Conservation (phyloP, 2,113 vertebrate species). For the Oceanodroma tethys region DNA sequence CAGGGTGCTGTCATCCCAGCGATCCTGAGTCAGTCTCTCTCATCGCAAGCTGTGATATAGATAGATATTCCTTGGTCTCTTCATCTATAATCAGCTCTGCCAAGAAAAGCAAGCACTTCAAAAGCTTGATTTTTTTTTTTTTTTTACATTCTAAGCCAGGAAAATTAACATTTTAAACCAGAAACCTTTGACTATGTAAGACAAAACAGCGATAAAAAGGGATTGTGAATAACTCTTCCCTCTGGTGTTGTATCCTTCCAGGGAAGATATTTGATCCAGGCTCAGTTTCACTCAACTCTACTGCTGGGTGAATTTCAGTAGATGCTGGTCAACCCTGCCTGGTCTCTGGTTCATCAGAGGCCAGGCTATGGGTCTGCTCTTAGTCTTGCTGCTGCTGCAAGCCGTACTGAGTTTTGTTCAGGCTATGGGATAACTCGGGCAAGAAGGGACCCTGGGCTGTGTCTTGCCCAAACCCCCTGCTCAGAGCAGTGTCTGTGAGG, state of each 20-base stretch:
- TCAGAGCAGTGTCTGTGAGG: neutral
- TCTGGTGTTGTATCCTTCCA: rapidly evolving
- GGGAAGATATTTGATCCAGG: neutral
- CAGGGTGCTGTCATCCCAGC: neutral
- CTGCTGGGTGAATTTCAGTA: neutral
- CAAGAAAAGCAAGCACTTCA: neutral
- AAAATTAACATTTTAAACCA: neutral
- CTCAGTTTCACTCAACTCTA: too few relatives aligned
- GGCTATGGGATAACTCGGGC: rapidly evolving
- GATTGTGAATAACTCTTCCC: neutral
- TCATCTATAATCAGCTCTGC: neutral
- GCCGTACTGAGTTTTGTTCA: rapidly evolving
- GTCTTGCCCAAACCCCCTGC: rapidly evolving
- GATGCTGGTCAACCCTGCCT: neutral
- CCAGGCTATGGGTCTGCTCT: rapidly evolving
- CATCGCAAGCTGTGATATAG: rapidly evolving
- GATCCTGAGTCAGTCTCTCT: neutral
- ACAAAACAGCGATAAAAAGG: neutral
- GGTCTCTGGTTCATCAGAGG: too few relatives aligned
- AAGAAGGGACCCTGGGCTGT: too few relatives aligned
- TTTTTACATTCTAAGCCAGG: neutral
- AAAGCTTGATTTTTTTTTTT: neutral
- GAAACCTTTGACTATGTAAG: neutral
- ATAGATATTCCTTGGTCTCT: neutral
- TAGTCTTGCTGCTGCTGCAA: rapidly evolving